phyloP scores from a whole-genome alignment of 35 echinoderm and acorn worm species.

The Apostichopus parvimensis region DNA sequence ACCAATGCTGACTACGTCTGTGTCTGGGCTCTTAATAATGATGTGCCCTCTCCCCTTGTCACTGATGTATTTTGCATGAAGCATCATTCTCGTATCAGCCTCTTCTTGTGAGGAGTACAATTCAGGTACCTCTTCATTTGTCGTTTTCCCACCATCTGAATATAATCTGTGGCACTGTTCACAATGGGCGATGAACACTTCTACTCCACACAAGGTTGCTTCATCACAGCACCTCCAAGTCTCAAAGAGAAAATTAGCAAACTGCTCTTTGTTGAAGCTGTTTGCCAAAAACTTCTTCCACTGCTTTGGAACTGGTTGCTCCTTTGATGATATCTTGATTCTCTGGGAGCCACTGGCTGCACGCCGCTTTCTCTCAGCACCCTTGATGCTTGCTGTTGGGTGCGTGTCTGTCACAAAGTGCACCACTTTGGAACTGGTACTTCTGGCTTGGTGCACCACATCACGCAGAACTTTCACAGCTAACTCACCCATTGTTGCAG shows the following conservation, averaged over 20 bases:
- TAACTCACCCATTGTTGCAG: slow-evolving; percentile 29
- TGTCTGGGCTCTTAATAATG: slow-evolving; percentile 47
- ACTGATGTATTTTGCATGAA: slow-evolving; percentile 36
- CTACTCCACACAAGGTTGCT: slow-evolving; percentile 24
- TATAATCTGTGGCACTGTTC: not conserved
- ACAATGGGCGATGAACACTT: not conserved
- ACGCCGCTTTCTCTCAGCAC: slow-evolving; percentile 62
- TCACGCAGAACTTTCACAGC: slow-evolving; percentile 35
- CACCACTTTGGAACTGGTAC: slow-evolving; percentile 15
- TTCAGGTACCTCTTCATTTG: not conserved
- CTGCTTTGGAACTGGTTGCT: slow-evolving; percentile 66
- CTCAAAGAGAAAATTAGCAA: slow-evolving; percentile 60
- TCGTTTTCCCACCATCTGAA: no score
- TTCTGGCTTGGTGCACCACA: not conserved
- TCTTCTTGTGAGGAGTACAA: slow-evolving; percentile 44
- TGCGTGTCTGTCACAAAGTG: slow-evolving; percentile 81
- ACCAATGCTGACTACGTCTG: slow-evolving; percentile 53
- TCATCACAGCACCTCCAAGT: slow-evolving; percentile 39
- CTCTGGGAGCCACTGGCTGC: slow-evolving; percentile 60
- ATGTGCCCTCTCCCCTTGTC: not conserved
- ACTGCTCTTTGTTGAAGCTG: slow-evolving; percentile 46
- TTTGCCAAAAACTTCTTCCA: slow-evolving; percentile 72
- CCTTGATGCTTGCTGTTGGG: slow-evolving; percentile 69
- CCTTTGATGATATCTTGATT: slow-evolving; percentile 7
- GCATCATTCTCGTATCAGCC: slow-evolving; percentile 49